Percentiles rank a stretch among this genome's conserved stretches.
Evolutionary conservation across 2,797 vertebrate species (phyloP).

Genomic region (Diceros bicornis): DNA sequence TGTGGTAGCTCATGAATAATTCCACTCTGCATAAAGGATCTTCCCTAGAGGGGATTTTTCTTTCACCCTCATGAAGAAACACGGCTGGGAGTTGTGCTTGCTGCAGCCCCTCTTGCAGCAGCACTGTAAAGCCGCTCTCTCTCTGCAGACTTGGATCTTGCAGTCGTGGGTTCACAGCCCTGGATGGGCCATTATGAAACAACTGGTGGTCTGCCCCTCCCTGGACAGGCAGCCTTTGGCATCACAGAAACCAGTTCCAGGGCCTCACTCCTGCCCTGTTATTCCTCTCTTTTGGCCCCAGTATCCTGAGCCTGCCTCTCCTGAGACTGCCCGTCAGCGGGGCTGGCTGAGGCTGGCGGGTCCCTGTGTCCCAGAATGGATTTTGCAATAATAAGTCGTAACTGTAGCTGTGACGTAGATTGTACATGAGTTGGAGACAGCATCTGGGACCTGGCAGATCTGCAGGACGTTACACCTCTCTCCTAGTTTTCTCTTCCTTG

Average conservation of each 20-base stretch:
- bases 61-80: neutral
- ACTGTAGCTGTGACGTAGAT: neutral
- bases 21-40: neutral
- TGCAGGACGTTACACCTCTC: no score
- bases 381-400: neutral
- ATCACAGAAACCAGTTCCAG: neutral
- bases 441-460: neutral
- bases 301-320: neutral
- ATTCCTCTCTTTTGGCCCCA: neutral
- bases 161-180: neutral
- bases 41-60: neutral
- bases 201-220: neutral
- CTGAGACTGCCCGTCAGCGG: neutral
- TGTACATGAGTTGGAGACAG: neutral
- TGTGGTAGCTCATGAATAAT: neutral
- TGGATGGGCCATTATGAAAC: neutral
- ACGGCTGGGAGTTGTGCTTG: neutral
- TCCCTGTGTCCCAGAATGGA: neutral
- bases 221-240: neutral
- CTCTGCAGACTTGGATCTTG: neutral
- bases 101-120: neutral
- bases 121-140: neutral
- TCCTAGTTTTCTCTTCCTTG: neutral
- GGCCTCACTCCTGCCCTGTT: neutral
- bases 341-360: neutral